phyloP scores from a whole-genome alignment of 1,140 invertebrate species.

The Hypothenemus hampei region DNA sequence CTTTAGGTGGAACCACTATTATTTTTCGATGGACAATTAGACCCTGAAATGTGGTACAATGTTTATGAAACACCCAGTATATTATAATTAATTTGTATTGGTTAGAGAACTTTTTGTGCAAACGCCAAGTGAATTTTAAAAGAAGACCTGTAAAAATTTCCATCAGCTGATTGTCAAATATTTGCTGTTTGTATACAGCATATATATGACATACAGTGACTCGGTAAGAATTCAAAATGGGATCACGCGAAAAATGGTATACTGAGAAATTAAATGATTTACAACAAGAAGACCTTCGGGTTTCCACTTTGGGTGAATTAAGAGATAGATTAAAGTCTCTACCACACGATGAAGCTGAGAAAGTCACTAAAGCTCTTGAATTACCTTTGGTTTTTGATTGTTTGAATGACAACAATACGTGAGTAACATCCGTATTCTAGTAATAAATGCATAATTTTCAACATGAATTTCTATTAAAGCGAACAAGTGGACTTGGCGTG shows the following conservation, averaged over 20 bases:
- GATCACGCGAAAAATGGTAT: conserved; percentile 45
- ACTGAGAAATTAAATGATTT: conserved; percentile 42
- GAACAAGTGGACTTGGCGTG: conserved; percentile 52
- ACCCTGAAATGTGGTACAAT: too few relatives aligned
- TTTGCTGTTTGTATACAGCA: too few relatives aligned
- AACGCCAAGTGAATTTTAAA: too few relatives aligned
- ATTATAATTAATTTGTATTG: too few relatives aligned
- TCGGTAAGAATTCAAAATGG: too few relatives aligned
- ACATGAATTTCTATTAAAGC: conserved; percentile 37
- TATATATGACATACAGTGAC: too few relatives aligned
- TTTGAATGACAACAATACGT: conserved; percentile 44
- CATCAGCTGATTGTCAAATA: too few relatives aligned
- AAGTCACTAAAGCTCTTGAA: conserved; percentile 39
- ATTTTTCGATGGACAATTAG: too few relatives aligned
- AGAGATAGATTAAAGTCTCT: conserved; percentile 43
- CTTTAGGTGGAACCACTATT: too few relatives aligned
- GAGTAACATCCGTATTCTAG: conserved; percentile 30
- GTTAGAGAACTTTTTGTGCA: too few relatives aligned
- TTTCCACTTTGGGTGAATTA: conserved; percentile 46
- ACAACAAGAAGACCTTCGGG: conserved; percentile 40
- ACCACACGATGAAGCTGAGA: conserved; percentile 39
- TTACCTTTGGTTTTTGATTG: conserved; percentile 48
- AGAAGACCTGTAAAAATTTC: too few relatives aligned
- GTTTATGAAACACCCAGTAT: too few relatives aligned
- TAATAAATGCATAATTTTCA: conserved; percentile 20